Evolutionary conservation across 2,113 vertebrate genomes (phyloP), one percentile per base, ranked within the genome.

Genomic region (Sporophila hypoxantha): DNA sequence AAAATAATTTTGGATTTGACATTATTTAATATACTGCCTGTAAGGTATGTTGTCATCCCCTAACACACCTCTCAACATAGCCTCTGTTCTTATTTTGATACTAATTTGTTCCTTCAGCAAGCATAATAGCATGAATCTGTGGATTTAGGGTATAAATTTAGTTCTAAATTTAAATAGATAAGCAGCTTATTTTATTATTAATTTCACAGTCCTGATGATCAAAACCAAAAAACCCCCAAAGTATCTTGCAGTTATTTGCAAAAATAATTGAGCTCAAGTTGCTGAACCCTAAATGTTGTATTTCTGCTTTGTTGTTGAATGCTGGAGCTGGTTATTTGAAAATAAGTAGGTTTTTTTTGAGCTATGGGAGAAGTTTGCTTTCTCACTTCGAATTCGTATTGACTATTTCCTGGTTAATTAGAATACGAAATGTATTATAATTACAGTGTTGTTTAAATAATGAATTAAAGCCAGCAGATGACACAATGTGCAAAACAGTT

Each of bases 401-500:
- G 26, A 55, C 3, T 76, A 37, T 85, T 89, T 21, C 85, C 52
- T 66, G 20, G 36, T 87, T 89, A 92, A 89, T 78, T 59, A 83
- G 80, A 85, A 81, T 85, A 78, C 44, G 22, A 92, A 81, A 88
- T 78, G 39, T 55, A 26, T 49, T 66, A 36, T 85, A 84, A 93
- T 86, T 92, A 56, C 59, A 65, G 37, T 61, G 50, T 71, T 32
- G 17, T 83, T 93, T 87, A 77, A 76, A 87, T 89, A 78, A 88
- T 69, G 23, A 65, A 62, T 83, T 83, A 85, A 92, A 91, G 60
- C n/a, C 59, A 87, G 41, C 36, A 81, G 67, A 73, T 89, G 66
- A 86, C 74, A 78, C 50, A 62, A 67, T 62, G 57, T 85, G 61
- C 73, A 92, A 65, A 92, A 18, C 56, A 36, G 16, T 71, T 88